phyloP scores from a whole-genome alignment of 2,888 invertebrate genomes.

The Cyclophora albipunctata region DNA sequence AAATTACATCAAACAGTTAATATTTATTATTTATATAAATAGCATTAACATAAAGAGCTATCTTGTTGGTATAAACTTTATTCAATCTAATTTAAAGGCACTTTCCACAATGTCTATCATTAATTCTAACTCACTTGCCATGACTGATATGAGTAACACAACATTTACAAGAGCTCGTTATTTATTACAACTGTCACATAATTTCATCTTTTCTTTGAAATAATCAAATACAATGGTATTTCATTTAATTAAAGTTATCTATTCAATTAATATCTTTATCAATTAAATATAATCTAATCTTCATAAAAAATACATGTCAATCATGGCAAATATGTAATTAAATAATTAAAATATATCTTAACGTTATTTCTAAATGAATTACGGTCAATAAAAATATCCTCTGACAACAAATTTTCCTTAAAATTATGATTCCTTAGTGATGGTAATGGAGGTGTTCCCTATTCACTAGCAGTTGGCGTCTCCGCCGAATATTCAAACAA shows the following conservation, averaged over 20 bases:
- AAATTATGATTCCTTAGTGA: slow-evolving; percentile 17
- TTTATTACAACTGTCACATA: slow-evolving; percentile 13
- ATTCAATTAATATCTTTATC: too few relatives aligned
- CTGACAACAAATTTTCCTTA: slow-evolving; percentile 45
- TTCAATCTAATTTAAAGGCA: slow-evolving; percentile 73
- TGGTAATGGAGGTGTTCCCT: slow-evolving; percentile 1
- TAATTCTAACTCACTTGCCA: slow-evolving; percentile 55
- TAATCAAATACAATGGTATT: too few relatives aligned
- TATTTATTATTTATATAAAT: slow-evolving; percentile 74
- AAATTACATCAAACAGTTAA: slow-evolving; percentile 71
- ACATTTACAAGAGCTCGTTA: neutral
- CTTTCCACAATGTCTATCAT: slow-evolving; percentile 71
- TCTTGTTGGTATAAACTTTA: slow-evolving; percentile 73
- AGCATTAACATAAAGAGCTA: slow-evolving; percentile 75
- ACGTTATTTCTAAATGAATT: slow-evolving; percentile 22
- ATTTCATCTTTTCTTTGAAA: too few relatives aligned
- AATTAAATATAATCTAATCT: neutral
- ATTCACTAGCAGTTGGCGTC: slow-evolving; percentile 8
- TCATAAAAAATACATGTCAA: slow-evolving; percentile 22
- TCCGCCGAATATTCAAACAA: neutral
- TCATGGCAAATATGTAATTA: slow-evolving; percentile 26
- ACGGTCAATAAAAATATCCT: slow-evolving; percentile 63
- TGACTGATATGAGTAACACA: slow-evolving; percentile 36
- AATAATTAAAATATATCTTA: slow-evolving; percentile 29
- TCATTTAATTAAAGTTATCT: neutral